Conservation (phyloP, 2,888 invertebrate species). For the Pristionchus japonicus region DNA sequence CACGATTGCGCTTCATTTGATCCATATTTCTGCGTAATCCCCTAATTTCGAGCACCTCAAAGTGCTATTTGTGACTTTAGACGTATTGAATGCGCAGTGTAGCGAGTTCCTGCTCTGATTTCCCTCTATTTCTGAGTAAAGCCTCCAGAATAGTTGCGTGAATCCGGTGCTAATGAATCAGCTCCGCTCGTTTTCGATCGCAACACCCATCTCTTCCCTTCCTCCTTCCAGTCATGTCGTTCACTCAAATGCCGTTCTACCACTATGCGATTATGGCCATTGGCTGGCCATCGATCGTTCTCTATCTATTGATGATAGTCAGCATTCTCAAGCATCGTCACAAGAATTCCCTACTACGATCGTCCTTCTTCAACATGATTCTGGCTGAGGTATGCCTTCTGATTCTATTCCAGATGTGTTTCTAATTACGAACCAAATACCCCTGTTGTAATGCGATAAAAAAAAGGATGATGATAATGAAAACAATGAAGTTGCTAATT, state of each 20-base stretch:
- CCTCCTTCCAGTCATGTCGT: not conserved
- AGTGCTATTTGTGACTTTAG: too few relatives aligned
- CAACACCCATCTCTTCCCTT: too few relatives aligned
- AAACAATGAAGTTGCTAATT: not conserved
- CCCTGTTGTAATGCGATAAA: not conserved
- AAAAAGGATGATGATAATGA: not conserved
- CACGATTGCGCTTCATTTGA: too few relatives aligned
- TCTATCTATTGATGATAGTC: not conserved
- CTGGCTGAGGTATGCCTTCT: not conserved
- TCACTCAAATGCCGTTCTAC: constrained; percentile 22
- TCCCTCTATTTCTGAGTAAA: too few relatives aligned
- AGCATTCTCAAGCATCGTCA: not conserved
- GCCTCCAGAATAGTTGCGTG: too few relatives aligned
- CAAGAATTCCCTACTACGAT: not conserved
- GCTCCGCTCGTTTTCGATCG: too few relatives aligned
- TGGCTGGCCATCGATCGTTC: not conserved
- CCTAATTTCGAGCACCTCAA: too few relatives aligned
- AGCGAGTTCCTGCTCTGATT: too few relatives aligned
- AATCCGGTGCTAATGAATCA: too few relatives aligned
- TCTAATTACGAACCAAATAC: not conserved
- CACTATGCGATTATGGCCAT: constrained; percentile 9
- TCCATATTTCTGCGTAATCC: too few relatives aligned
- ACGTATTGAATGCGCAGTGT: too few relatives aligned
- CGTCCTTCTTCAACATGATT: constrained; percentile 26
- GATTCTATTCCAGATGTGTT: not conserved